phyloP scores from a whole-genome alignment of 1,140 invertebrate genomes.

The Dufourea novaeangliae region DNA sequence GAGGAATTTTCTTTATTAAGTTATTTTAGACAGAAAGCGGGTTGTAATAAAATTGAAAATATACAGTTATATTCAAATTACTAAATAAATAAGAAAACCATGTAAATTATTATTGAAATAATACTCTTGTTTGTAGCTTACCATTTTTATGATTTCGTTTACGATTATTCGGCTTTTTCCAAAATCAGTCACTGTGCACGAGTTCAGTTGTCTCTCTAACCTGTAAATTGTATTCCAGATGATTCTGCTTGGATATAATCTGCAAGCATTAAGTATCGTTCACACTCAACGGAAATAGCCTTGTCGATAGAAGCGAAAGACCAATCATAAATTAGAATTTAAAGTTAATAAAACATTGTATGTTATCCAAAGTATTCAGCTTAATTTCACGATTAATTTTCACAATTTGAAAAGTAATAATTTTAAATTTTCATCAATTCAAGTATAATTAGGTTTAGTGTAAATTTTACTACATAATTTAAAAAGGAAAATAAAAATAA shows the following conservation, averaged over 20 bases:
- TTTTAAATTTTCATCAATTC: background rate
- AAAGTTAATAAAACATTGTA: background rate
- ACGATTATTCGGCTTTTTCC: background rate
- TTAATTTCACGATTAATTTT: background rate
- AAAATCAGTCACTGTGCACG: conserved; percentile 25
- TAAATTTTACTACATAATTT: no score
- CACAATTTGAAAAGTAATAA: background rate
- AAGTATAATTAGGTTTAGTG: no score
- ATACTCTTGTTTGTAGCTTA: background rate
- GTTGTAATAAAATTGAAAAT: background rate
- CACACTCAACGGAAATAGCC: background rate
- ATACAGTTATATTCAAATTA: background rate
- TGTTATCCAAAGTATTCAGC: background rate
- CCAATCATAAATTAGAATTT: conserved; percentile 16
- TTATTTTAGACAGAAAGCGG: background rate
- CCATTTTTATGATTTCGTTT: conserved; percentile 33
- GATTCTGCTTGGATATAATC: conserved; percentile 33
- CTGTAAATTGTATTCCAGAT: conserved; percentile 37
- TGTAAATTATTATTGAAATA: background rate
- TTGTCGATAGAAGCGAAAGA: background rate
- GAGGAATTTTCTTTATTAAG: background rate
- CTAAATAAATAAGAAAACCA: background rate
- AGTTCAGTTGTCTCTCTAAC: conserved; percentile 15
- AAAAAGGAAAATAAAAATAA: background rate
- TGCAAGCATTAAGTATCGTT: background rate